A percentile compares a stretch with the other conserved stretches of the same genome.
Conservation (phyloP, 2,797 vertebrate species). For the Bovichtus variegatus region DNA sequence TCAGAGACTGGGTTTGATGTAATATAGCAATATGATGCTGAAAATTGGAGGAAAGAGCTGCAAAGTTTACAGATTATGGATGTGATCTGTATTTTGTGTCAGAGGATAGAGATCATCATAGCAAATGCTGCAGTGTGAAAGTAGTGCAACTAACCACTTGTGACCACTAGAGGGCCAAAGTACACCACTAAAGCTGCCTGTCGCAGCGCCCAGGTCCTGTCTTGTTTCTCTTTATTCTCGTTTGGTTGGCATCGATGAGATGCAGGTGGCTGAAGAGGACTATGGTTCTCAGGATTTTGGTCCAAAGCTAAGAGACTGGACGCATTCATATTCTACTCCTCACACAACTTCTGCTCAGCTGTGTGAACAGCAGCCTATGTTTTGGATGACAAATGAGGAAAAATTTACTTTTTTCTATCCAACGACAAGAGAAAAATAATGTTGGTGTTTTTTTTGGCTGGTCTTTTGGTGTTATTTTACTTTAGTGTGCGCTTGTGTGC, state of each 20-base stretch:
- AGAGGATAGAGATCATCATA: neutral
- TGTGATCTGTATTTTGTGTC: neutral
- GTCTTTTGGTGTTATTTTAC: neutral
- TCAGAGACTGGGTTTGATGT: neutral
- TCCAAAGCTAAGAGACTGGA: slow-evolving; percentile 44
- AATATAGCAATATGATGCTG: neutral
- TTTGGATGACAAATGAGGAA: slow-evolving; percentile 28
- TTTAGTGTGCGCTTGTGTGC: slow-evolving; percentile 4
- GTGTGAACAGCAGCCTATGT: slow-evolving; percentile 36
- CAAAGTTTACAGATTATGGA: neutral
- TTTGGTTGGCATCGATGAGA: slow-evolving; percentile 26
- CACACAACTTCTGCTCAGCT: slow-evolving; percentile 29
- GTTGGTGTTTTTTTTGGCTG: neutral
- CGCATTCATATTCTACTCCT: slow-evolving; percentile 33
- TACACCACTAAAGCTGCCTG: slow-evolving; percentile 19
- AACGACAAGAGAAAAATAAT: slow-evolving; percentile 22
- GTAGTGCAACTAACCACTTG: neutral
- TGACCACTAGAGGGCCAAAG: slow-evolving; percentile 80
- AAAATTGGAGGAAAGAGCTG: neutral
- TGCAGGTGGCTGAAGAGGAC: slow-evolving; percentile 47
- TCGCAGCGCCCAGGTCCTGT: neutral
- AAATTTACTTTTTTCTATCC: neutral
- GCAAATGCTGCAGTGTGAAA: neutral
- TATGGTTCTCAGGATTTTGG: slow-evolving; percentile 34
- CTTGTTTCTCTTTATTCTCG: slow-evolving; percentile 2